Base-by-base conservation (phyloP, 2,797 vertebrate genomes). In the Diceros bicornis region DNA sequence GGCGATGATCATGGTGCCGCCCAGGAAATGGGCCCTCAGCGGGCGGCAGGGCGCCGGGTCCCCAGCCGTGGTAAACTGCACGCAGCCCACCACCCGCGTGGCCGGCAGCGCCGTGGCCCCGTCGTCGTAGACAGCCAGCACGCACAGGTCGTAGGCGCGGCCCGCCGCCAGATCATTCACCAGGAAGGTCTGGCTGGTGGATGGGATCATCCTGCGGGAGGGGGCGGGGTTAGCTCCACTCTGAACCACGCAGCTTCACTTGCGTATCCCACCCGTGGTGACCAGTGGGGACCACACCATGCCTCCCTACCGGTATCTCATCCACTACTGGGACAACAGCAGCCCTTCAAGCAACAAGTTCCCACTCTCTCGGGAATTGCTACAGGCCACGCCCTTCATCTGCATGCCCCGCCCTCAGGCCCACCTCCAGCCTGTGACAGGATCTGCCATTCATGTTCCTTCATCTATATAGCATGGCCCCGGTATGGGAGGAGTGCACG, bases 1-100 rank as follows among this genome's bases (percentile, higher is more conserved):
- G 98, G 99, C 99, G 98, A 99, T 99, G 98, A 99, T 99, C 99
- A 99, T 99, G 64, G 99, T 99, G 50, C 99, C 99, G 10, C 99
- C 99, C 94, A 99, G 96, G 98, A 99, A 99, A 95, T 99, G 99
- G 78, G 99, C 99, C 96, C 99, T 99, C 97, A 99, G 99, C 44
- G 99, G 99, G 66, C 99, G 99, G 96, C 99, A 99, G 96, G 99
- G 99, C 50, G 99, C 99, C 17, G 99, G 97, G 84, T 99, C 99
- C 0, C 98, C 99, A 5, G 99, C 99, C 0, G 99, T 99, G 98
- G 99, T 99, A 98, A 99, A 99, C 97, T 99, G 99, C 92, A 99
- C 99, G 6, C 99, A 99, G 93, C 99, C 99, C 16, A 99, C 99
- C 85, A 99, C 99, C 10, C 99, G 99, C 0, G 99, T 99, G 86